Evolutionary conservation across 1,140 invertebrate genomes (phyloP), one percentile per base, ranked within the genome.

Genomic region (Propsilocerus akamusi): DNA sequence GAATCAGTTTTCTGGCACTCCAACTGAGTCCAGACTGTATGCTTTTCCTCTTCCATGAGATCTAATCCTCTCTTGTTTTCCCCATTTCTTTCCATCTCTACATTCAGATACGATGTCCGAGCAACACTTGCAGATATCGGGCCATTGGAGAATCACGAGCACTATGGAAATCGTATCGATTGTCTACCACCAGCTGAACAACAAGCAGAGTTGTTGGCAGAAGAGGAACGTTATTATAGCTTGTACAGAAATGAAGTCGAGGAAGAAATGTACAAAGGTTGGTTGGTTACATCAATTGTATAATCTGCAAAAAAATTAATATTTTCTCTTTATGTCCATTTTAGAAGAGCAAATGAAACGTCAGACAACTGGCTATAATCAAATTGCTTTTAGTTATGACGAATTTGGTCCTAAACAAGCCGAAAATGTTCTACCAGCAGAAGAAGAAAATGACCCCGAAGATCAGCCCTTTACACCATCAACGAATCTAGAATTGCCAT

Each of bases 271-370:
- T 86, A 86, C 60, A 83, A 87, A 77, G 85, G 83, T 85, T 65
- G 67, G 55, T n/a, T 60, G 49, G 49, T 30, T 12, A 46, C 48
- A 47, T 49, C 48, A 46, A 53, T 56, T 55, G 37, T n/a, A 26
- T 5, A 30, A n/a, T 17, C n/a, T 8, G 12, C 47, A 23, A 48
- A 48, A n/a, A 6, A 7, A 17, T 53, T 54, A 28, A 47, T 28
- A 26, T 46, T 32, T 47, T 25, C 14, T 30, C 37, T 48, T 17
- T 34, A 34, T 28, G 32, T 49, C 53, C 30, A 50, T 52, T 54
- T 57, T 63, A 93, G 90, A 95, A 67, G 91, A 94, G 64, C 89
- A 93, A 67, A 71, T 87, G 59, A 94, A 94, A 66, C 71, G 89
- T 26, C 72, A 70, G 48, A 59, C 58, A 32, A 59, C 56, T 6